Percentiles rank a stretch among this genome's conserved stretches.
These are phyloP conservation scores for Parnassius apollo DNA, from an alignment of 2,888 invertebrate species.

Conservation along the genomic window DNA sequence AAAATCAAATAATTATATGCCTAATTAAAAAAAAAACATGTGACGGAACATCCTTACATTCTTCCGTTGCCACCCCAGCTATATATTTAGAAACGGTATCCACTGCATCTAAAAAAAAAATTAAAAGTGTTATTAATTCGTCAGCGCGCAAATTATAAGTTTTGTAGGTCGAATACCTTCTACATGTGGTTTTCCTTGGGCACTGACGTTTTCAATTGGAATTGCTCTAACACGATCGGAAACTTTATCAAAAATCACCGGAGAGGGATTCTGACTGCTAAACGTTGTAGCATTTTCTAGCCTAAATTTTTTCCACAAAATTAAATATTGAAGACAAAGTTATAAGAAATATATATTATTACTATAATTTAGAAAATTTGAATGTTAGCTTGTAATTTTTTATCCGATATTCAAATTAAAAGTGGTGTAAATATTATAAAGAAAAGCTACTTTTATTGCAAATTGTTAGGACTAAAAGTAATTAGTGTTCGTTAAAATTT, in stretches of 20 bases:
- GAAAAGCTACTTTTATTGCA: no score
- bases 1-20: slow-evolving; percentile 2
- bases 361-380: no score
- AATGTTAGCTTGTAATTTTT: no score
- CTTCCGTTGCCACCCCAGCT: slow-evolving; percentile 49
- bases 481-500: no score
- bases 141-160: background rate
- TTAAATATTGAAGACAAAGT: no score
- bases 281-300: slow-evolving; percentile 44
- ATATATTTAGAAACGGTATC: slow-evolving; percentile 46
- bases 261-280: slow-evolving; percentile 41
- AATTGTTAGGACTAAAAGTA: no score
- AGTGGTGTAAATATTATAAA: no score
- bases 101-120: slow-evolving; percentile 44
- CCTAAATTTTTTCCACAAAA: slow-evolving; percentile 35
- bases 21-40: background rate
- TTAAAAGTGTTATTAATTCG: background rate
- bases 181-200: slow-evolving; percentile 38
- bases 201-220: slow-evolving; percentile 31
- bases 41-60: slow-evolving; percentile 42
- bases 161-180: slow-evolving; percentile 35
- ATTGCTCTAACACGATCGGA: slow-evolving; percentile 35
- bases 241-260: slow-evolving; percentile 44
- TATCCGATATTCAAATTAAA: no score
- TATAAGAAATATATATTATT: no score